Conservation (phyloP, 2,113 vertebrate genomes). For the Eleginops maclovinus region DNA sequence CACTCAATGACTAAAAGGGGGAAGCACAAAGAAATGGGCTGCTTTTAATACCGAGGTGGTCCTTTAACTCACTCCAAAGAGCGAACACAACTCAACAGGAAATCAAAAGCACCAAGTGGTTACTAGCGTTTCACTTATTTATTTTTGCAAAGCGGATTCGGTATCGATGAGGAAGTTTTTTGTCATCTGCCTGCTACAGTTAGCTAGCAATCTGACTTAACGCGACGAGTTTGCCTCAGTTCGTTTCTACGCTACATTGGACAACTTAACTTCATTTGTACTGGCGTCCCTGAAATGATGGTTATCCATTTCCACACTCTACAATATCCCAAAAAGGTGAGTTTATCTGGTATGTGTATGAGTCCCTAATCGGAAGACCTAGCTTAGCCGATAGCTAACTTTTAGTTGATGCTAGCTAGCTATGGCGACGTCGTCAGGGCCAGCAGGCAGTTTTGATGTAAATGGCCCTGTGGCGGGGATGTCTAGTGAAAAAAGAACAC, state of each 20-base stretch:
- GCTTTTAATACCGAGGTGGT: constrained; percentile 37
- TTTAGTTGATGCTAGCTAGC: constrained; percentile 77
- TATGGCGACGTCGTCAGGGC: constrained; percentile 72
- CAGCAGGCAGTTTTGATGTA: constrained; percentile 56
- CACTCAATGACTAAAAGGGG: constrained; percentile 79
- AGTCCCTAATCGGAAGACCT: constrained; percentile 51
- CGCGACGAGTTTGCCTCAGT: constrained; percentile 76
- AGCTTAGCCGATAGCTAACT: constrained; percentile 80
- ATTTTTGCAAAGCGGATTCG: neutral
- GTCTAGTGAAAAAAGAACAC: neutral
- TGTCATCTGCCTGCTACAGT: constrained; percentile 59
- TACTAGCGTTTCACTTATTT: neutral
- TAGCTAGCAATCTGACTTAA: constrained; percentile 70
- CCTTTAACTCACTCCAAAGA: constrained; percentile 43
- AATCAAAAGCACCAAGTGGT: neutral
- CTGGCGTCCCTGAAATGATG: constrained; percentile 45
- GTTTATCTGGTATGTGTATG: constrained; percentile 35
- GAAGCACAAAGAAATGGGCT: constrained; percentile 81
- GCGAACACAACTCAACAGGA: neutral
- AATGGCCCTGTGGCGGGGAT: constrained; percentile 14
- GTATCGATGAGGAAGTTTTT: constrained; percentile 69
- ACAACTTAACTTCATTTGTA: constrained; percentile 51
- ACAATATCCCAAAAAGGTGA: constrained; percentile 49
- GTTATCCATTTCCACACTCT: too few relatives aligned
- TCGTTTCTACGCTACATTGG: constrained; percentile 35